Evolutionary conservation across 2,888 invertebrate genomes (phyloP).

Genomic region (Mythimna vitellina): DNA sequence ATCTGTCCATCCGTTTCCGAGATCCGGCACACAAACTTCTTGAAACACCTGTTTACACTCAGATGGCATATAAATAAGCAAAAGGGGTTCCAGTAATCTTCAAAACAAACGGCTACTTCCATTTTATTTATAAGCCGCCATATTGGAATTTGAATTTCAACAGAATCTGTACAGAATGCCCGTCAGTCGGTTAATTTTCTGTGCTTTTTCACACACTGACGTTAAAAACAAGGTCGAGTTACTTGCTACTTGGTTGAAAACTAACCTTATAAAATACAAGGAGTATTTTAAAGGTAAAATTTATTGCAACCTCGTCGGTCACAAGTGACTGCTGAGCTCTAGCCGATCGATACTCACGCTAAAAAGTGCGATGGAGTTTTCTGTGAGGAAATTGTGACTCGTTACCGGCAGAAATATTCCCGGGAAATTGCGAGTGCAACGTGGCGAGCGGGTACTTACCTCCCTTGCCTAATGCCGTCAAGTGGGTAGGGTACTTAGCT

Average conservation of each 20-base stretch:
- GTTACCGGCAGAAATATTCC: constrained; percentile 29
- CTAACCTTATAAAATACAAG: constrained; percentile 2
- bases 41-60: constrained; percentile 40
- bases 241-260: constrained; percentile 18
- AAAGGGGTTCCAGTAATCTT: constrained; percentile 43
- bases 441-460: constrained; percentile 5
- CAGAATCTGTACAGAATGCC: constrained; percentile 35
- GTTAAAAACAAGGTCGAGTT: constrained; percentile 69
- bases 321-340: constrained; percentile 22
- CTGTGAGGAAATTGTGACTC: constrained; percentile 43
- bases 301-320: constrained; percentile 33
- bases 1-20: constrained; percentile 40
- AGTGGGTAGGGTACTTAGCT: background rate
- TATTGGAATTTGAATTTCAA: constrained; percentile 62
- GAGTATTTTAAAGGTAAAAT: too few relatives aligned
- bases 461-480: background rate
- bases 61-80: constrained; percentile 46
- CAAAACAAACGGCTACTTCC: constrained; percentile 42
- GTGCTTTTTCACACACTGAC: constrained; percentile 72
- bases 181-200: constrained; percentile 68
- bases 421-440: constrained; percentile 42
- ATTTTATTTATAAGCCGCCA: constrained; percentile 59
- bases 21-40: constrained; percentile 18
- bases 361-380: constrained; percentile 27
- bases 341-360: constrained; percentile 37